Evolutionary conservation across 2,888 invertebrate species (phyloP).

Genomic region (Cataglyphis livida): DNA sequence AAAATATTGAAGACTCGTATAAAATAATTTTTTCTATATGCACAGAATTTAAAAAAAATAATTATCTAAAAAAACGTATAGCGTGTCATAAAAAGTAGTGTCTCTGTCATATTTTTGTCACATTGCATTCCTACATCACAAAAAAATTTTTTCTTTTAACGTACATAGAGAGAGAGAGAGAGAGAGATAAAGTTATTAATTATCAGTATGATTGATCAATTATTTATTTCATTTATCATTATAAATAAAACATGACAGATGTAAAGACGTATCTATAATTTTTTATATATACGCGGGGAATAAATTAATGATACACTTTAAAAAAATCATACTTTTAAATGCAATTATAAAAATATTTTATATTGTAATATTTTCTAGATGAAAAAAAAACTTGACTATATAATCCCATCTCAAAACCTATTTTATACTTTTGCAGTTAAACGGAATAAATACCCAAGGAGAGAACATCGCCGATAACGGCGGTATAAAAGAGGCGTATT

Average conservation of each 20-base stretch:
- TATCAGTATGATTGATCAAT: not conserved
- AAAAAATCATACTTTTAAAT: not conserved
- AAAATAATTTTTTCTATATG: not conserved
- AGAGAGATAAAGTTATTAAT: not conserved
- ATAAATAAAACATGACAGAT: not conserved
- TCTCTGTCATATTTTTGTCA: not conserved
- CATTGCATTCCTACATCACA: too few relatives aligned
- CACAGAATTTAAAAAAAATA: not conserved
- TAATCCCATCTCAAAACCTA: not conserved
- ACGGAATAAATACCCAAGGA: slow-evolving; percentile 96
- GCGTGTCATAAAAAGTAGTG: not conserved
- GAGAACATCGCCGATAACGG: slow-evolving; percentile 99
- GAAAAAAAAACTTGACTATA: not conserved
- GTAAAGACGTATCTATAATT: not conserved
- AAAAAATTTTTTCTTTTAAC: not conserved
- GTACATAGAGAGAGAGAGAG: not conserved
- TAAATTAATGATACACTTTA: not conserved
- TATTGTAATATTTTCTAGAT: not conserved
- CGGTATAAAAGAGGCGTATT: slow-evolving; percentile 96
- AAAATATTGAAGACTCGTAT: slow-evolving; percentile 21
- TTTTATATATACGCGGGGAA: not conserved
- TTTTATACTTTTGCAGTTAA: slow-evolving; percentile 88
- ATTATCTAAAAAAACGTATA: not conserved
- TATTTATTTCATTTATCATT: not conserved
- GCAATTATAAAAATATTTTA: slow-evolving; percentile 1